Conservation (phyloP, 1,140 invertebrate species). For the Melipona quadrifasciata region DNA sequence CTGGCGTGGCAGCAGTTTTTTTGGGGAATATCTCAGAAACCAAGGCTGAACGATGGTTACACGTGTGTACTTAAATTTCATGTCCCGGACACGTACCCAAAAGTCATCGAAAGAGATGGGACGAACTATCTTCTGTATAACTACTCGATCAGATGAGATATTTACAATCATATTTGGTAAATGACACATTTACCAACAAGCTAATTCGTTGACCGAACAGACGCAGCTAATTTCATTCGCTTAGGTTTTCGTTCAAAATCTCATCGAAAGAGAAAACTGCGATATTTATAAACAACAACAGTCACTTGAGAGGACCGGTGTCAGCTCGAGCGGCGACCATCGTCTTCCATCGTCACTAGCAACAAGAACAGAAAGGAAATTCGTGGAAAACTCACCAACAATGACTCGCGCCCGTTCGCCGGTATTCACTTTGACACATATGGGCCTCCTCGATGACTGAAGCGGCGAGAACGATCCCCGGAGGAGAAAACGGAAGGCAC, state of each 20-base stretch:
- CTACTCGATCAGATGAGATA: no score
- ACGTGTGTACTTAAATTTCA: no score
- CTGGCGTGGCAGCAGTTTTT: no score
- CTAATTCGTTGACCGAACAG: neutral
- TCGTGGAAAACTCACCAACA: slow-evolving; percentile 65
- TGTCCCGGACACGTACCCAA: no score
- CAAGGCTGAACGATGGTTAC: no score
- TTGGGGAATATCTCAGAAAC: no score
- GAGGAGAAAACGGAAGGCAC: neutral
- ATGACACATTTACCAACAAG: no score
- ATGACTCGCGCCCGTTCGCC: slow-evolving; percentile 32
- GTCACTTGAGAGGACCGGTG: no score
- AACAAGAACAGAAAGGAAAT: neutral
- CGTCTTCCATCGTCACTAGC: neutral
- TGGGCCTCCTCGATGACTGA: neutral
- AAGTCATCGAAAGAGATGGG: no score
- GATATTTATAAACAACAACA: neutral
- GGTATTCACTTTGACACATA: slow-evolving; percentile 31
- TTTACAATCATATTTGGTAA: no score
- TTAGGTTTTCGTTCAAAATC: neutral
- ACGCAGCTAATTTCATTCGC: neutral
- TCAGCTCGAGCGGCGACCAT: slow-evolving; percentile 25
- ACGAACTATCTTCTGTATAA: no score
- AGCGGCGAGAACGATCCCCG: neutral
- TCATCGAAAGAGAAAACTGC: neutral